These are phyloP conservation scores for Lepidurus packardi DNA, from an alignment of 1,140 invertebrate species.

Conservation along the genomic window DNA sequence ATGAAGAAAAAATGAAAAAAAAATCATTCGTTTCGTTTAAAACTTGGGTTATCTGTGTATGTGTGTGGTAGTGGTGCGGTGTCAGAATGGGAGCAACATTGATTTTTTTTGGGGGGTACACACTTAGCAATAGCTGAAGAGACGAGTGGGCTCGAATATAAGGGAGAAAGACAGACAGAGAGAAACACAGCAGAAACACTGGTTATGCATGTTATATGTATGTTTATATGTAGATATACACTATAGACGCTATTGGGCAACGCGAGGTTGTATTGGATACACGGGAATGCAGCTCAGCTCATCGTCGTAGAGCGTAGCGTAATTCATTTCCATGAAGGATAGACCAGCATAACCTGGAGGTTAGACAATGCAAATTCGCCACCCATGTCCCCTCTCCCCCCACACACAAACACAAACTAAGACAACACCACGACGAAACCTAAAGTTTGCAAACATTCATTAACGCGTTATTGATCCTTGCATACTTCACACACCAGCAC, in stretches of 20 bases:
- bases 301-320: too few species aligned
- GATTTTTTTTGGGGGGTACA: background rate
- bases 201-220: constrained; percentile 1
- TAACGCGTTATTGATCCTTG: constrained; percentile 17
- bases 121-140: background rate
- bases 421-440: background rate
- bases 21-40: background rate
- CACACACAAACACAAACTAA: background rate
- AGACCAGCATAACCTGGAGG: background rate
- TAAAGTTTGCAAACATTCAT: constrained; percentile 13
- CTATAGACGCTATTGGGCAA: background rate
- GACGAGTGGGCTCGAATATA: background rate
- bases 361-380: background rate
- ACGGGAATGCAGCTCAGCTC: too few species aligned
- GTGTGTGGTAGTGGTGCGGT: background rate
- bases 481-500: background rate
- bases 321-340: background rate
- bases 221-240: background rate
- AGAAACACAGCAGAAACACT: background rate
- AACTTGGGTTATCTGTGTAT: background rate
- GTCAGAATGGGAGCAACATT: constrained; percentile 10
- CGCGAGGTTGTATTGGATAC: too few species aligned
- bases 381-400: background rate
- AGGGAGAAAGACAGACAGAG: background rate
- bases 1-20: background rate